phyloP scores from a whole-genome alignment of 92 coral and sea anemone genomes.

The Parazoanthus swiftii region DNA sequence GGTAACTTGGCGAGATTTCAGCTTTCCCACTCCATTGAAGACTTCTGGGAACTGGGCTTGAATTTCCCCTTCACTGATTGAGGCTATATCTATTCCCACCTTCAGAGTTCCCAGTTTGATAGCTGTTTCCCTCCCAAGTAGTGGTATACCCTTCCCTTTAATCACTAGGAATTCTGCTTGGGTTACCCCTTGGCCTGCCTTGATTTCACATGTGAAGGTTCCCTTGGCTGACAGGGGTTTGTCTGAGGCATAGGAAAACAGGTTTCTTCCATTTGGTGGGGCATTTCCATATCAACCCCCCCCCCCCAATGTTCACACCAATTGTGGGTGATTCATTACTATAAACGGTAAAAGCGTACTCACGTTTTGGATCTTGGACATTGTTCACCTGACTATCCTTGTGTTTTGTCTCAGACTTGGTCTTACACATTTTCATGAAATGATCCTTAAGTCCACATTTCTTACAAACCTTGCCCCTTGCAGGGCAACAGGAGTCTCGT shows the following conservation, averaged over 20 bases:
- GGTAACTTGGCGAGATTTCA: slow-evolving; percentile 39
- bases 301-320: slow-evolving; percentile 48
- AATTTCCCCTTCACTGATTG: slow-evolving; percentile 22
- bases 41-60: slow-evolving; percentile 26
- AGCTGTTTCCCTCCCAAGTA: slow-evolving; percentile 52
- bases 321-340: slow-evolving; percentile 28
- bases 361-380: slow-evolving; percentile 11
- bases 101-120: slow-evolving; percentile 36
- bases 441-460: too few relatives aligned
- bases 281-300: slow-evolving; percentile 40
- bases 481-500: too few relatives aligned
- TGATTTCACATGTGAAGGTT: slow-evolving; percentile 26
- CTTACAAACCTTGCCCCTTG: too few relatives aligned
- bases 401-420: slow-evolving; percentile 34
- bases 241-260: slow-evolving; percentile 46
- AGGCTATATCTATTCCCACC: slow-evolving; percentile 31
- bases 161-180: slow-evolving; percentile 50
- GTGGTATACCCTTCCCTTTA: slow-evolving; percentile 54
- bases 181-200: slow-evolving; percentile 11
- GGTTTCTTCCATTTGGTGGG: slow-evolving; percentile 31
- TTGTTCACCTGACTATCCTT: neutral
- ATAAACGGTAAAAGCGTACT: slow-evolving; percentile 52
- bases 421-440: slow-evolving; percentile 24
- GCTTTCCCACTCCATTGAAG: slow-evolving; percentile 45
- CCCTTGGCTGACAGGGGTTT: slow-evolving; percentile 48